These are phyloP conservation scores for Otis tarda DNA, from an alignment of 2,113 vertebrate species.

Conservation along the genomic window DNA sequence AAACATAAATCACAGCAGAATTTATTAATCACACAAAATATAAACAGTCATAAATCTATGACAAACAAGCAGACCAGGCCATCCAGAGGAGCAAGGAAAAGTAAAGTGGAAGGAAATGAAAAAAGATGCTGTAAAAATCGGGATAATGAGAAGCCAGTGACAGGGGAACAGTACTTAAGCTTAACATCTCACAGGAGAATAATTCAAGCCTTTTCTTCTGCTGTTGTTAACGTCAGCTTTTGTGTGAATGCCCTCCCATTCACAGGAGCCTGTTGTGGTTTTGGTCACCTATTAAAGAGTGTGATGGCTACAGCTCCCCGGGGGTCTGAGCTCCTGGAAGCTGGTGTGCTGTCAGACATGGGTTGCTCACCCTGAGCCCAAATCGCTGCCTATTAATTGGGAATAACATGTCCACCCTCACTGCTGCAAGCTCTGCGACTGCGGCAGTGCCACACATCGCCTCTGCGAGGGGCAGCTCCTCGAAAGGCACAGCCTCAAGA, in stretches of 20 bases:
- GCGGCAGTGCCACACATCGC: rapidly evolving
- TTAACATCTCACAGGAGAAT: neutral
- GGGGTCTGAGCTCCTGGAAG: too few relatives aligned
- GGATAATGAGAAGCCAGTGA: neutral
- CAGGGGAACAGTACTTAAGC: neutral
- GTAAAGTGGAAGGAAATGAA: neutral
- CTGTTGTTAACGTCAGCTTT: neutral
- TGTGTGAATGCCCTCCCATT: neutral
- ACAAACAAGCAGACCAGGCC: neutral
- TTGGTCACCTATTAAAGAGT: neutral
- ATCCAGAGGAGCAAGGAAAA: neutral
- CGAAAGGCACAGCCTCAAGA: neutral
- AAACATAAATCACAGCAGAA: conserved; percentile 16
- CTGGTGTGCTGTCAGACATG: neutral
- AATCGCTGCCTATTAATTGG: too few relatives aligned
- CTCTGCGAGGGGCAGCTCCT: neutral
- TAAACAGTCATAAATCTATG: conserved; percentile 22
- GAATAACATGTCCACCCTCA: neutral
- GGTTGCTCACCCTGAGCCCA: neutral
- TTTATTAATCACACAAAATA: conserved; percentile 30
- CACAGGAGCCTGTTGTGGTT: neutral
- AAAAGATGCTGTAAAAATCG: neutral
- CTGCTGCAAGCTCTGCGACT: rapidly evolving
- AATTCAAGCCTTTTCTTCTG: neutral
- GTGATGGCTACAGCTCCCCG: neutral